phyloP scores from a whole-genome alignment of 2,113 vertebrate genomes.

The Glaucidium brasilianum region DNA sequence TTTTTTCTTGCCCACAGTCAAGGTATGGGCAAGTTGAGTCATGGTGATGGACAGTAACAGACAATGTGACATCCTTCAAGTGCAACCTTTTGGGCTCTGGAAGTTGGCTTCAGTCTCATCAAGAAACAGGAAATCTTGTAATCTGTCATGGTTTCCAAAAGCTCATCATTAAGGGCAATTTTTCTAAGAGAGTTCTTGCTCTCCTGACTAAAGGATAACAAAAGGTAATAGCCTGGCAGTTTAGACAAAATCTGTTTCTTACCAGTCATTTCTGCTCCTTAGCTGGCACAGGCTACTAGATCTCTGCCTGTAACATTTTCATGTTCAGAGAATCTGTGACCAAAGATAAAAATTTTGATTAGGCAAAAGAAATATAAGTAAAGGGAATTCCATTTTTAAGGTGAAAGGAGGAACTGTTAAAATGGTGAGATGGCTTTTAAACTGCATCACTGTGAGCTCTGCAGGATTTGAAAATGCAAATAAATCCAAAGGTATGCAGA shows the following conservation, averaged over 20 bases:
- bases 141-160: background rate
- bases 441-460: background rate
- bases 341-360: background rate
- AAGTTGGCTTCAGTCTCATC: background rate
- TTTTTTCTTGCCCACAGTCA: background rate
- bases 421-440: background rate
- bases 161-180: background rate
- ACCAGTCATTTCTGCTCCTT: background rate
- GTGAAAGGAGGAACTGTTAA: background rate
- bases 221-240: background rate
- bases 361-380: background rate
- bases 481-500: background rate
- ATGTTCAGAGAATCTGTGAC: background rate
- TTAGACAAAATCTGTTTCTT: background rate
- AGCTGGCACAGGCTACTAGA: background rate
- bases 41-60: background rate
- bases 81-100: background rate
- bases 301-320: background rate
- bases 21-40: background rate
- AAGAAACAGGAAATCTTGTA: background rate
- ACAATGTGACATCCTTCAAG: background rate
- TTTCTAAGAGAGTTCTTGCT: background rate
- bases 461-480: background rate
- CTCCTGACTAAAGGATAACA: background rate
- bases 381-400: background rate